Base-by-base conservation (phyloP, 2,888 invertebrate species). In the Noctua janthe region DNA sequence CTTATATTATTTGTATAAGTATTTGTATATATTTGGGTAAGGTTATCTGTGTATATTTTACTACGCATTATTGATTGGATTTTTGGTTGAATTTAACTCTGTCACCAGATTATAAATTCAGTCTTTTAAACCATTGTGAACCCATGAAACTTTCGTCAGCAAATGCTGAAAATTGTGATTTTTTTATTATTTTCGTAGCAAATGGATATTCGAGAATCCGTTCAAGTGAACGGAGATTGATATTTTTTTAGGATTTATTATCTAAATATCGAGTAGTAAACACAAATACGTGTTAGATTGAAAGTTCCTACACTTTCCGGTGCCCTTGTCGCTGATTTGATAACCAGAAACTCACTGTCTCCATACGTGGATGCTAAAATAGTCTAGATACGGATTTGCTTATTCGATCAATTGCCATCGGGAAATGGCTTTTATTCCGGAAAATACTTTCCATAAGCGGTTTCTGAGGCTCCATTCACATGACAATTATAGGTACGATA, bases 361-460 rank as follows among this genome's bases (percentile, higher is more conserved):
- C 1, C 15, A 51, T 51, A 75, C 2, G 20, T 15, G 29, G 8
- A 64, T 51, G 51, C 29, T 8, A 51, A 78, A 54, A 78, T 47
- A n/a, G 47, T 54, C 29, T 78, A 54, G 23, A 71, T 43, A 15
- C 39, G 69, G n/a, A n/a, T 47, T 47, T 69, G 47, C 11, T 69
- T 69, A 69, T 69, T 69, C n/a, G 69, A 69, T 69, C n/a, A 69
- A 69, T 69, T 69, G n/a, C n/a, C 43, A 69, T n/a, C 69, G 47
- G 15, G 15, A 69, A 69, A 69, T 47, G n/a, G n/a, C n/a, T 69
- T 69, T n/a, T 69, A 69, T 69, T 47, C 15, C 47, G n/a, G 69
- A n/a, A 69, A 69, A 47, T n/a, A 69, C 69, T 69, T 47, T 15
- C 69, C 47, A 47, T 47, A 69, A 69, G 47, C 69, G n/a, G 7